phyloP scores from a whole-genome alignment of 2,888 invertebrate species.

The Ophraella communa region DNA sequence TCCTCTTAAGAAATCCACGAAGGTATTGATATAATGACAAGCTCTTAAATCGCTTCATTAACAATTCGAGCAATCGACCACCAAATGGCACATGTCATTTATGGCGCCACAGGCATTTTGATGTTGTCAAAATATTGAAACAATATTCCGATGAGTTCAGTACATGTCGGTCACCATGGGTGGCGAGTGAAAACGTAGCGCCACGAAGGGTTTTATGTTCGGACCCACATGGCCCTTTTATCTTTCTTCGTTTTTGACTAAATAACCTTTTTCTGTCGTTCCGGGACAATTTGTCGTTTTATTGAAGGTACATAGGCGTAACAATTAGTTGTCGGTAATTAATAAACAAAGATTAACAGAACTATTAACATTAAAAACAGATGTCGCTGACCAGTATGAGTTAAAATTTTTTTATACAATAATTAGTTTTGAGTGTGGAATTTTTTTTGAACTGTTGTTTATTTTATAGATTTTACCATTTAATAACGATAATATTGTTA shows the following conservation, averaged over 20 bases:
- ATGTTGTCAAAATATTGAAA: conserved; percentile 29
- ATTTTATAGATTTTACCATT: no score
- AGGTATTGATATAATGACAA: not conserved
- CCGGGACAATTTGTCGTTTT: conserved; percentile 40
- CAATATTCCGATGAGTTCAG: conserved; percentile 1
- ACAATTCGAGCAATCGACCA: not conserved
- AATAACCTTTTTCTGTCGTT: conserved; percentile 40
- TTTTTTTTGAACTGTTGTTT: no score
- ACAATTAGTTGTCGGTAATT: not conserved
- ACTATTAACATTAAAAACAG: no score
- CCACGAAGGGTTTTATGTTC: conserved; percentile 39
- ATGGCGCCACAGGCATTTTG: conserved; percentile 23
- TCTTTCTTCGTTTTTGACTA: conserved; percentile 18
- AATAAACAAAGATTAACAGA: not conserved
- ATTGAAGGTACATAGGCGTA: conserved; percentile 4
- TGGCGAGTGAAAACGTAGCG: conserved; percentile 25
- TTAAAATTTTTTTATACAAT: no score
- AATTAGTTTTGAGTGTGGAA: no score
- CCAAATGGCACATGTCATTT: conserved; percentile 5
- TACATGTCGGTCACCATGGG: conserved; percentile 10
- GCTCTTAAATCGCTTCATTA: not conserved
- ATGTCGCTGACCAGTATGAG: no score
- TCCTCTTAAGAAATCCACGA: no score
- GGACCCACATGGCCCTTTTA: conserved; percentile 40
- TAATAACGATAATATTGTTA: no score